Evolutionary conservation across 2,113 vertebrate species (phyloP), one percentile per base, ranked within the genome.

Genomic region (Oostethus manadensis): DNA sequence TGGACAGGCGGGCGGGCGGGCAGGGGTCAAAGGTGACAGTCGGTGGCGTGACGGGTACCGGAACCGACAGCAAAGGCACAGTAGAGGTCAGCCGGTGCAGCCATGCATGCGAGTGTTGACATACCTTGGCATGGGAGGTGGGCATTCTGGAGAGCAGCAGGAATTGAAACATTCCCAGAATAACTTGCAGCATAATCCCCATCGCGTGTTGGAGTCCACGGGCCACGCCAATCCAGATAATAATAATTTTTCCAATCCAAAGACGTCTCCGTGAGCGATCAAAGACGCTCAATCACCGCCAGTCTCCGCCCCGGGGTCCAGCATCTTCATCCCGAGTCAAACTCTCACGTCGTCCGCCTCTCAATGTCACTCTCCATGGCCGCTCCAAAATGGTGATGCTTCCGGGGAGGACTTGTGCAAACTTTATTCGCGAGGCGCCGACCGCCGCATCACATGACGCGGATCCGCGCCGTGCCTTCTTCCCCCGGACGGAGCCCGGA

Each of bases 101-200:
- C 23, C 23, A 38, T 38, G 35, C 35, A 38, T 38, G 9, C 15
- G 3, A 10, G 8, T 8, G n/a, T 16, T 17, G 7, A n/a, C 16
- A 50, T 87, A 90, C 88, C 88, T 87, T 91, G 82, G 88, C 87
- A 60, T 88, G 88, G 21, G 86, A 89, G 49, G 80, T 80, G 22
- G 87, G 85, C 56, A 91, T 89, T 85, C 86, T 87, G 78, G 88
- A 77, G 72, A 91, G 85, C 64, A 89, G 85, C 73, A 91, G 87
- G 87, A 90, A 86, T 66, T 90, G 90, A 89, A 91, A 90, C 88
- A 91, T 88, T 88, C 89, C 90, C 70, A 91, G 82, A 88, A 91
- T 89, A 90, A 91, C 87, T 89, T 90, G 87, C 60, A 90, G 87
- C 75, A 85, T 90, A 87, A 89, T 90, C 84, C 88, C 85, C 90